phyloP scores from a whole-genome alignment of 2,113 vertebrate species.

The Bufo gargarizans region DNA sequence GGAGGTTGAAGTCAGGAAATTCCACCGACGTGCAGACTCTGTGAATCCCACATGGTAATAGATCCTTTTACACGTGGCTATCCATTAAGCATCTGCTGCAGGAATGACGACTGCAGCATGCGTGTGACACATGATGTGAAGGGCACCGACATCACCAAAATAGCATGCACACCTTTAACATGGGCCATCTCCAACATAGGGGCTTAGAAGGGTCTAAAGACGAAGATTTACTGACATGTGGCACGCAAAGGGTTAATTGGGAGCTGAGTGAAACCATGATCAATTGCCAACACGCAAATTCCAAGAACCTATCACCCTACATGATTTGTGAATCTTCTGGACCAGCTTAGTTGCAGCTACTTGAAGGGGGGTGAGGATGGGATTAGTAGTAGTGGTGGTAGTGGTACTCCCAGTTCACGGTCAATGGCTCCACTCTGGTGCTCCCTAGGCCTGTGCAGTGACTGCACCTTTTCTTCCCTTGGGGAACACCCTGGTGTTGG shows the following conservation, averaged over 20 bases:
- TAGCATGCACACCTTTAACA: not conserved
- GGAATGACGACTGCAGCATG: conserved; percentile 25
- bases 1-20: conserved; percentile 44
- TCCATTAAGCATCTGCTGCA: conserved; percentile 48
- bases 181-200: not conserved
- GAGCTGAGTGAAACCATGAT: not conserved
- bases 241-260: conserved; percentile 1
- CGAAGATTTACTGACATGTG: not conserved
- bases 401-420: too few relatives aligned
- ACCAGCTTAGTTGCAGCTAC: not conserved
- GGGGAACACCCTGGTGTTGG: too few relatives aligned
- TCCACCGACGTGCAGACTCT: conserved; percentile 29
- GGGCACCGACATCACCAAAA: conserved; percentile 21
- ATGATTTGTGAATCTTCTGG: not conserved
- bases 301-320: not conserved
- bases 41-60: conserved; percentile 25
- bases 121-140: conserved; percentile 31
- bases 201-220: too few relatives aligned
- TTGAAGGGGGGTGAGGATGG: too few relatives aligned
- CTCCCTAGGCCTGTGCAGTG: too few relatives aligned
- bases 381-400: too few relatives aligned
- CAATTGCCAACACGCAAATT: not conserved
- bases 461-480: too few relatives aligned
- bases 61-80: conserved; percentile 15
- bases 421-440: too few relatives aligned